A percentile compares a stretch with the other conserved stretches of the same genome.
Evolutionary conservation across 2,888 invertebrate species (phyloP).

Genomic region (Drosophila anomalata): DNA sequence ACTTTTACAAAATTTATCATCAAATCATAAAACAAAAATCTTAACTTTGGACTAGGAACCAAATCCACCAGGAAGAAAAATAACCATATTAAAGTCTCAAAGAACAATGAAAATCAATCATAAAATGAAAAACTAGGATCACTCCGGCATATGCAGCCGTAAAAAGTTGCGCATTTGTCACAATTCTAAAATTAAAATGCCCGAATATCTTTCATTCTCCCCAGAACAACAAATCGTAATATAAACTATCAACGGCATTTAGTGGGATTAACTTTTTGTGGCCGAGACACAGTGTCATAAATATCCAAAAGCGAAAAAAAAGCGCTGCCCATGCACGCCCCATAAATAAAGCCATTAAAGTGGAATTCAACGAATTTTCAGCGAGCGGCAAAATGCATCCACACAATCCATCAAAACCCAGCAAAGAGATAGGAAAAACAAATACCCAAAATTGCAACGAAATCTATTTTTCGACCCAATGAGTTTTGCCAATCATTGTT

Average conservation of each 20-base stretch:
- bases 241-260: slow-evolving; percentile 81
- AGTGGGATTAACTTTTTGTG: slow-evolving; percentile 76
- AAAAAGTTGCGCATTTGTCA: slow-evolving; percentile 48
- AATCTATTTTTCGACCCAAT: slow-evolving; percentile 27
- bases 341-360: slow-evolving; percentile 78
- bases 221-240: slow-evolving; percentile 55
- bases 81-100: slow-evolving; percentile 6
- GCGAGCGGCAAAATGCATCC: slow-evolving; percentile 27
- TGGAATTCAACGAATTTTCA: slow-evolving; percentile 65
- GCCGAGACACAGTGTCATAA: slow-evolving; percentile 57
- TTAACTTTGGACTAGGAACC: background rate
- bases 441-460: slow-evolving; percentile 15
- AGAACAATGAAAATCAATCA: slow-evolving; percentile 47
- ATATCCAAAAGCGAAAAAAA: slow-evolving; percentile 56
- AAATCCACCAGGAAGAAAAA: slow-evolving; percentile 3
- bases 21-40: background rate
- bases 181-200: slow-evolving; percentile 48
- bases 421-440: slow-evolving; percentile 10
- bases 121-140: slow-evolving; percentile 37
- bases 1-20: background rate
- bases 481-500: slow-evolving; percentile 47
- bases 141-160: slow-evolving; percentile 32
- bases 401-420: slow-evolving; percentile 37
- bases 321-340: slow-evolving; percentile 55
- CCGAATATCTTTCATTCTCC: slow-evolving; percentile 20